Base-by-base conservation (phyloP, 1,140 invertebrate genomes). In the Cryptotermes secundus region DNA sequence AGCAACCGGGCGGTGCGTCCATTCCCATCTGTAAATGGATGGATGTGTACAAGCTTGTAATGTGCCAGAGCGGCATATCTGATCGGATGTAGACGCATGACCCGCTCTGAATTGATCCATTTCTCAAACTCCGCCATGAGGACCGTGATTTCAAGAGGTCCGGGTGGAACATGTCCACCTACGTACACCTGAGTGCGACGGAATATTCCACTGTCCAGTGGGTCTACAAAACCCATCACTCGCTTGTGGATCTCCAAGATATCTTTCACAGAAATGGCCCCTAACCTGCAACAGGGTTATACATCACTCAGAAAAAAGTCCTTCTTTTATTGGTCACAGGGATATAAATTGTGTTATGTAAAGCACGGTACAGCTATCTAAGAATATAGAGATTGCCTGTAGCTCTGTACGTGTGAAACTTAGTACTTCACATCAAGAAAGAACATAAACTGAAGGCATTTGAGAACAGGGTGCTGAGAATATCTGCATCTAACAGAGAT, bases 1-100 rank as follows among this genome's bases (percentile, higher is more conserved):
- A 99, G 90, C 16, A 99, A 91, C 65, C 98, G 91, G 4, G 97
- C 97, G 0, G 98, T 99, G 87, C 98, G 92, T 1, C 98, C 98
- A 89, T 99, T 99, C 42, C 98, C 98, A 89, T 98, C 96, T 0
- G 94, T 93, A 89, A 98, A 98, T 1, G 97, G 97, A 91, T 99
- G 97, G 86, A 99, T 98, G 87, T 96, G 95, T 1, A 99, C 98
- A 82, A 99, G 89, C 83, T 93, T 93, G 87, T 94, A 94, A 88
- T 95, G 94, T 16, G 93, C 93, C 81, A 94, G 86, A 12, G 93
- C 92, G 24, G 90, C 91, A 88, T 92, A 95, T 92, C 97, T 96
- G 10, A 98, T 95, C 35, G 97, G 96, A 92, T 98, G 96, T 89
- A 98, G 90, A 45, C 93, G 92, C 80, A 95, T 90, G 24, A 96